Conservation (phyloP, 1,140 invertebrate genomes). For the Leptopilina clavipes region DNA sequence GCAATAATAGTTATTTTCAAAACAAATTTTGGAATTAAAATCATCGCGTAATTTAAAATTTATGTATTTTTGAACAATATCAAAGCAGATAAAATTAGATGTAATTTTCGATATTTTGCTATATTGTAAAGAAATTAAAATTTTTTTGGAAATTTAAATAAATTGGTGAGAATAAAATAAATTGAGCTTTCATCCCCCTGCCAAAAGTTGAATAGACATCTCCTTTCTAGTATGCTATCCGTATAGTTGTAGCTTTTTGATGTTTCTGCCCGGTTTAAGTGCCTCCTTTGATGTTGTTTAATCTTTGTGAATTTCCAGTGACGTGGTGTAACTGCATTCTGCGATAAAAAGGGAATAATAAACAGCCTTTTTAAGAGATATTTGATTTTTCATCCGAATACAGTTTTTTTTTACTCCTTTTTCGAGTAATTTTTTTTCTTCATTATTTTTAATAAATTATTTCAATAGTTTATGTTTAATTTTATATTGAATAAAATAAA, state of each 20-base stretch:
- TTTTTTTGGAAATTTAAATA: too few relatives aligned
- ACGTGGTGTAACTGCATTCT: neutral
- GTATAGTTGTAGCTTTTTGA: constrained; percentile 71
- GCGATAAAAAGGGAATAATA: neutral
- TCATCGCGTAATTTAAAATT: too few relatives aligned
- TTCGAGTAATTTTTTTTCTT: constrained; percentile 25
- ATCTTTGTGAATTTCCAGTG: constrained; percentile 15
- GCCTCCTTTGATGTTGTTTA: constrained; percentile 32
- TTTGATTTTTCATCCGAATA: too few relatives aligned
- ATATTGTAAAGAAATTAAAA: too few relatives aligned
- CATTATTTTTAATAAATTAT: too few relatives aligned
- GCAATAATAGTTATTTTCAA: too few relatives aligned
- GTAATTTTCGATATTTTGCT: too few relatives aligned
- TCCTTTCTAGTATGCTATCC: constrained; percentile 59
- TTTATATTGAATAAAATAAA: too few relatives aligned
- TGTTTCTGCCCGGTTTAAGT: constrained; percentile 70
- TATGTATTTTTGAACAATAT: too few relatives aligned
- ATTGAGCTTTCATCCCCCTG: constrained; percentile 48
- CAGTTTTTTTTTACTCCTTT: constrained; percentile 37
- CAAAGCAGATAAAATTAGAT: too few relatives aligned
- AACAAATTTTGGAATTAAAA: too few relatives aligned
- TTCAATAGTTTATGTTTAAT: neutral
- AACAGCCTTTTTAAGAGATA: neutral
- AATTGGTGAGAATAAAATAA: neutral
- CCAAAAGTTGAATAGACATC: constrained; percentile 44